These are phyloP conservation scores for Caenorhabditis sp. DNA, from an alignment of 2,888 invertebrate genomes.

Conservation along the genomic window DNA sequence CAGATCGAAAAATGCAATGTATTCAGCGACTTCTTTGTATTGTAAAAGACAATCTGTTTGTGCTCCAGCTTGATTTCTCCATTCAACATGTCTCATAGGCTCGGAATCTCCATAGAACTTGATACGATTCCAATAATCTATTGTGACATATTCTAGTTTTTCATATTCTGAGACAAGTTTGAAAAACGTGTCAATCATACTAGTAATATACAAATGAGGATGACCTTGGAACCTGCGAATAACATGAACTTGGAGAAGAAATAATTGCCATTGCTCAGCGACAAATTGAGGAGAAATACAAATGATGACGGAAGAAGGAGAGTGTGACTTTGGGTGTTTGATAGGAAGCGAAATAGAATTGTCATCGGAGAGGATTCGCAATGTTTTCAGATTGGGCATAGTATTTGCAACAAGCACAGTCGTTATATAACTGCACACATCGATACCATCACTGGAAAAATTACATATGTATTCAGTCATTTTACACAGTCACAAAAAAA, in stretches of 20 bases:
- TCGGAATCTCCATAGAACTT: conserved; percentile 31
- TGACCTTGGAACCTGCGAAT: conserved; percentile 40
- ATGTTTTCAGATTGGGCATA: background rate
- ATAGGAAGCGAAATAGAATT: too few species aligned
- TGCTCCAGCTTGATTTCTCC: conserved; percentile 49
- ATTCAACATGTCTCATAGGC: conserved; percentile 45
- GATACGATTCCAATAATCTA: conserved; percentile 44
- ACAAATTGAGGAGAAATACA: conserved; percentile 49
- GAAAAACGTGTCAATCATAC: conserved; percentile 39
- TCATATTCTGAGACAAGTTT: conserved; percentile 41
- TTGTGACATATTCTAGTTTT: conserved; percentile 33
- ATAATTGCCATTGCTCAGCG: conserved; percentile 48
- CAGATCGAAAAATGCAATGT: conserved; percentile 48
- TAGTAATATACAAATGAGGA: conserved; percentile 41
- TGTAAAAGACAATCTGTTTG: conserved; percentile 44
- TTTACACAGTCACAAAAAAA: too few species aligned
- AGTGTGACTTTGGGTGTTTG: too few species aligned
- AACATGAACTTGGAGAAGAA: conserved; percentile 39
- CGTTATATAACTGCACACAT: too few species aligned
- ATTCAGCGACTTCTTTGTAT: conserved; percentile 44
- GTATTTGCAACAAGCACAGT: background rate
- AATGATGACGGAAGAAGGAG: conserved; percentile 24
- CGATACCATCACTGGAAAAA: too few species aligned
- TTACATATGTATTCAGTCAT: too few species aligned
- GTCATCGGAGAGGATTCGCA: background rate